Base-by-base conservation (phyloP, 2,113 vertebrate species). In the Rhinogobius similis region DNA sequence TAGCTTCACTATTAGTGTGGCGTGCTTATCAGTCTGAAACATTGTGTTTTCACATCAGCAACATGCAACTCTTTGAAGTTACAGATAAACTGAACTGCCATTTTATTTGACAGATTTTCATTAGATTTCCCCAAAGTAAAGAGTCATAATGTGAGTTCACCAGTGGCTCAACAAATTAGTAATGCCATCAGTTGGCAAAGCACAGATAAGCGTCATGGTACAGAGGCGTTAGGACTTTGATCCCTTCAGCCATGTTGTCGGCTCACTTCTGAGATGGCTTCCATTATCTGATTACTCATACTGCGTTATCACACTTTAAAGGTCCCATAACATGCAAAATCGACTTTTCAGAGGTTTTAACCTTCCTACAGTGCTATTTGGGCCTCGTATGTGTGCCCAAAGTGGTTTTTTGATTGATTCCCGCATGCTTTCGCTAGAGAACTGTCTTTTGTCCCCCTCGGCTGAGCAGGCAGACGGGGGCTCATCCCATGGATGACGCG, bases 161-260 rank as follows among this genome's bases (percentile, higher is more conserved):
- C 85, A 86, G 70, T 76, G 90, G 81, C 76, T 89, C 81, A 84
- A 86, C 79, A 91, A 91, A 90, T 92, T 86, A 88, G 81, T 75
- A 84, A 80, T 76, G 75, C 83, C 85, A 86, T 84, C 83, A 77
- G 75, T 62, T 27, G 55, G 73, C 26, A 8, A 75, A 66, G 73
- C 75, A 68, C 63, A 90, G 82, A 87, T 87, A 86, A 75, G 75
- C 41, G 48, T 75, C 73, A 68, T 11, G 70, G 79, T 63, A 68
- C 68, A 61, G 70, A 72, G 70, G 76, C 48, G 73, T 69, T 73
- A 74, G 78, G 78, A 75, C 74, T 82, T 62, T 77, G 81, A 78
- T 78, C 66, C 80, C 80, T 68, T 81, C 79, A 65, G 78, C 78
- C 83, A 82, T 74, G 78, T 77, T 82, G 81, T 70, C 64, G 72